phyloP scores from a whole-genome alignment of 2,888 invertebrate species.

The Celastrina argiolus region DNA sequence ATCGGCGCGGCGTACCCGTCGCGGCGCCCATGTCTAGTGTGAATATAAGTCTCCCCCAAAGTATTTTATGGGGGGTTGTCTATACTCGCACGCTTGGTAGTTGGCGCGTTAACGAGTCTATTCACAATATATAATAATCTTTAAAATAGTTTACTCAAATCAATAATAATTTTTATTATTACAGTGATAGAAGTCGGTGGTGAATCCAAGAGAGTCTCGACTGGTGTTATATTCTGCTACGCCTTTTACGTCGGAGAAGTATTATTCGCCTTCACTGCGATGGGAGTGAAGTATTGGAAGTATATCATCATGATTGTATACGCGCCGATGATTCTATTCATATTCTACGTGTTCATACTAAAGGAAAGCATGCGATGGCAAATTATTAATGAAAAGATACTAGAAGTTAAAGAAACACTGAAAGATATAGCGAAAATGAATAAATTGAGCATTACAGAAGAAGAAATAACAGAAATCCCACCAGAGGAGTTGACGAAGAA shows the following conservation, averaged over 20 bases:
- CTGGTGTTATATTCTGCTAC: constrained; percentile 58
- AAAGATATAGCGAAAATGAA: neutral
- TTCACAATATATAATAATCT: no score
- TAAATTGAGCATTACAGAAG: neutral
- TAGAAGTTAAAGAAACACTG: neutral
- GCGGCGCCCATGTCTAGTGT: no score
- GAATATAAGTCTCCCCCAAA: no score
- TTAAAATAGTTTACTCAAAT: neutral
- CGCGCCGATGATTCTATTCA: constrained; percentile 1
- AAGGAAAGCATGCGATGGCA: neutral
- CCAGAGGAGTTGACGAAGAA: constrained; percentile 26
- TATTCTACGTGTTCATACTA: neutral
- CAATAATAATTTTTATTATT: neutral
- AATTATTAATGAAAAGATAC: neutral
- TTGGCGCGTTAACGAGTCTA: no score
- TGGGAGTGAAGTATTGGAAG: constrained; percentile 36
- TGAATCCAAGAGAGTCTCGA: constrained; percentile 53
- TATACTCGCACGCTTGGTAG: no score
- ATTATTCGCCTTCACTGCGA: constrained; percentile 51
- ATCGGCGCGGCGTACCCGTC: no score
- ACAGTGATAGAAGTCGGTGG: constrained; percentile 30
- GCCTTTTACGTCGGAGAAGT: constrained; percentile 60
- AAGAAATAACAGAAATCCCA: constrained; percentile 1
- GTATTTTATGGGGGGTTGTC: no score
- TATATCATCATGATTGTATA: neutral